These are phyloP conservation scores for Ptychadena robeensis DNA, from an alignment of 2,797 vertebrate species.

Conservation along the genomic window DNA sequence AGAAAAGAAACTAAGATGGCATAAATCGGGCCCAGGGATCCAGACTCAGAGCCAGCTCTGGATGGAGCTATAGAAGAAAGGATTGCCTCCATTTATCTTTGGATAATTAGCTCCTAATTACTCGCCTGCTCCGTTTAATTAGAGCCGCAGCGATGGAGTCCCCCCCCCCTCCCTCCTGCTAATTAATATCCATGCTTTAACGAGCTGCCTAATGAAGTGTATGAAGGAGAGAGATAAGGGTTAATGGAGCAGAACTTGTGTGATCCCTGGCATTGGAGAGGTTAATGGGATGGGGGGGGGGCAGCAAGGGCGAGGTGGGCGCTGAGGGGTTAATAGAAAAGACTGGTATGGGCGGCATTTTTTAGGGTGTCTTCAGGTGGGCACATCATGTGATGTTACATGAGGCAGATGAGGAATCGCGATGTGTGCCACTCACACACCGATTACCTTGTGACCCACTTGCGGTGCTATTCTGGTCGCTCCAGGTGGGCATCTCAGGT, in stretches of 20 bases:
- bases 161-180: constrained; percentile 45
- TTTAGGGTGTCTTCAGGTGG: neutral
- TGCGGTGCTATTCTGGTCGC: too few relatives aligned
- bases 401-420: too few relatives aligned
- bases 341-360: neutral
- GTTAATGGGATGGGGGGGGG: constrained; percentile 8
- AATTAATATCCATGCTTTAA: constrained; percentile 58
- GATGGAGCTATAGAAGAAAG: constrained; percentile 17
- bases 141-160: constrained; percentile 51
- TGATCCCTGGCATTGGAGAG: neutral
- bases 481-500: too few relatives aligned
- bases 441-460: too few relatives aligned
- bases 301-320: neutral
- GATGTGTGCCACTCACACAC: too few relatives aligned
- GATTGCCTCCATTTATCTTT: constrained; percentile 58
- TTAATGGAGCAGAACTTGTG: constrained; percentile 41
- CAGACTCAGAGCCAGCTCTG: constrained; percentile 21
- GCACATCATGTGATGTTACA: neutral
- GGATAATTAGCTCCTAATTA: constrained; percentile 59
- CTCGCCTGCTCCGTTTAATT: constrained; percentile 60
- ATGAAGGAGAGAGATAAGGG: constrained; percentile 22
- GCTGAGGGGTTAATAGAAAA: constrained; percentile 15
- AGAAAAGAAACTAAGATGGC: neutral
- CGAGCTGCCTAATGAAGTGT: constrained; percentile 56
- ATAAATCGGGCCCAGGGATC: neutral